Base-by-base conservation (phyloP, 1,140 invertebrate species). In the Asobara japonica region DNA sequence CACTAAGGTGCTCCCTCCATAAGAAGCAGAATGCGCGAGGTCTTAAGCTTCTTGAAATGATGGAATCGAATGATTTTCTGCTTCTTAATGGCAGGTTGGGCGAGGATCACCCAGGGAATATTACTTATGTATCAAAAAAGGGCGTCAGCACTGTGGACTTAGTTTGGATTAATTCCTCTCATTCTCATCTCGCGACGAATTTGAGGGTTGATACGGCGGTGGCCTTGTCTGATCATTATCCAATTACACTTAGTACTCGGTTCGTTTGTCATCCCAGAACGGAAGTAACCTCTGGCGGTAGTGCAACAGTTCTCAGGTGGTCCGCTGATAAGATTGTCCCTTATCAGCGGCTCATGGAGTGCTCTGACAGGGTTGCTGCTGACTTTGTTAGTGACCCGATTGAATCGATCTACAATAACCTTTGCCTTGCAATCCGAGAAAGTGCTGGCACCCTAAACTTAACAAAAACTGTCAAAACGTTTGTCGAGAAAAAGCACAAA, bases 71-170 rank as follows among this genome's bases (percentile, higher is more conserved):
- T 16, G 27, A 51, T 31, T 70, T 60, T 27, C 18, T 70, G 7
- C 56, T 70, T 13, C 3, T 70, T n/a, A 70, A 70, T 33, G 68
- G 68, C 4, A 61, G 68, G 36, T 3, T 51, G 3, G 18, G 20
- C 5, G 27, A 51, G 3, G 68, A 70, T 30, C 20, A 33, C 29
- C 68, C 68, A 61, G 68, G 45, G 2, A 29, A 31, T 31, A 36
- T 33, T n/a, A 70, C 68, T 3, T 70, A 33, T 62, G 25, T 27
- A n/a, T 22, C 25, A 29, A 41, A 31, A 18, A 33, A 11, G 8
- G 68, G 68, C 5, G 8, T 6, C 1, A 70, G 56, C 56, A 29
- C 31, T 3, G 56, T 70, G 18, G 68, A 70, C 16, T 25, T 70
- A 16, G 22, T 62, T 20, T 70, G 48, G 48, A 48, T 70, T n/a